These are phyloP conservation scores for Coreius guichenoti DNA, from an alignment of 2,797 vertebrate species.

Conservation along the genomic window DNA sequence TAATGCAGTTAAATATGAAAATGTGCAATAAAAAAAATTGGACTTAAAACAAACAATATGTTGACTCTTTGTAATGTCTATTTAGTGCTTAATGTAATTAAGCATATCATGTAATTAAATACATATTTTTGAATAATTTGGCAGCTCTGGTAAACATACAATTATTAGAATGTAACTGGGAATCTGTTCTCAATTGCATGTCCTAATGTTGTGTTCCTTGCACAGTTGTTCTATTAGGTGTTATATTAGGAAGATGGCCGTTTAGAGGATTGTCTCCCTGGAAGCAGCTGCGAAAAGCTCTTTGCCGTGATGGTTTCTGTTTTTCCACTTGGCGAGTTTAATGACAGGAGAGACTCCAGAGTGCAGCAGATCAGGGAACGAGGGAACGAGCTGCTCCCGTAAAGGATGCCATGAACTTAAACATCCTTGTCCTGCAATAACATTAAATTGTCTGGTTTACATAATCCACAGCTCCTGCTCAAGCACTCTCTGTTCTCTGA, in stretches of 20 bases:
- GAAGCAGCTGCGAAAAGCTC: slow-evolving; percentile 51
- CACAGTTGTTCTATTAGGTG: slow-evolving; percentile 42
- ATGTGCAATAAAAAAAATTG: not conserved
- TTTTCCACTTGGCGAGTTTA: slow-evolving; percentile 58
- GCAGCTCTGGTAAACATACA: not conserved
- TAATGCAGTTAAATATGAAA: not conserved
- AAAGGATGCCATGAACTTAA: slow-evolving; percentile 76
- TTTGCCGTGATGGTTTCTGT: slow-evolving; percentile 50
- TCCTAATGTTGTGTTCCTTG: slow-evolving; percentile 3
- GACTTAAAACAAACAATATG: not conserved
- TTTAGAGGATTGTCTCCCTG: slow-evolving; percentile 41
- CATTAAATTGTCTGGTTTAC: slow-evolving; percentile 71
- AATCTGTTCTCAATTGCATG: not conserved
- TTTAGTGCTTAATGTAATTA: not conserved
- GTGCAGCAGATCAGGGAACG: slow-evolving; percentile 52
- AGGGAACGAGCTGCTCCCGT: slow-evolving; percentile 65
- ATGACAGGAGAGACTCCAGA: slow-evolving; percentile 56
- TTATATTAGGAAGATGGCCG: slow-evolving; percentile 40
- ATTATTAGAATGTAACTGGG: slow-evolving; percentile 14
- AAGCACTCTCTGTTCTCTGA: slow-evolving; percentile 64
- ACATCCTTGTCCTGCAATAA: slow-evolving; percentile 72
- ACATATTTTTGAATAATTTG: not conserved
- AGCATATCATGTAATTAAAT: too few species aligned
- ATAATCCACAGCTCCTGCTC: slow-evolving; percentile 58
- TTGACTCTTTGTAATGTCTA: not conserved